Evolutionary conservation across 2,888 invertebrate genomes (phyloP).

Genomic region (Stenolophus ochropezus): DNA sequence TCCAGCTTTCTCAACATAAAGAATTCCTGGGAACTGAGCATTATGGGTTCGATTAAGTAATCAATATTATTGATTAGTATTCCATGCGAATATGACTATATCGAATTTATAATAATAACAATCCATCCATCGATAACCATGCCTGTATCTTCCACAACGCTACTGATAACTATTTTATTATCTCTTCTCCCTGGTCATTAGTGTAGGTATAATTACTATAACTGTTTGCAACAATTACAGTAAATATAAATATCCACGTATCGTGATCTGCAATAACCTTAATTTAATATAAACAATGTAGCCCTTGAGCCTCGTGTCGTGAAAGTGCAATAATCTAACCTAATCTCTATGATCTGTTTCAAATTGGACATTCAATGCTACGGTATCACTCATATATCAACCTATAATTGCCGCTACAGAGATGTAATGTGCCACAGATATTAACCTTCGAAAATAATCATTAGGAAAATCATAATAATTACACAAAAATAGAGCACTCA

Average conservation of each 20-base stretch:
- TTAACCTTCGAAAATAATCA: not conserved
- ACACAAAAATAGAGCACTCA: too few species aligned
- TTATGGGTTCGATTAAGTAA: slow-evolving; percentile 32
- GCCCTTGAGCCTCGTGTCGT: slow-evolving; percentile 24
- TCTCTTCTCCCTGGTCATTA: not conserved
- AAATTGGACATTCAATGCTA: slow-evolving; percentile 21
- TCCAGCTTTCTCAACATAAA: slow-evolving; percentile 37
- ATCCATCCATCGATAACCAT: too few species aligned
- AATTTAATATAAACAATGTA: slow-evolving; percentile 37
- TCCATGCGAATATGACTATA: slow-evolving; percentile 5
- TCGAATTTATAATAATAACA: slow-evolving; percentile 13
- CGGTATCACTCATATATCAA: slow-evolving; percentile 6
- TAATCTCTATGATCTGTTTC: slow-evolving; percentile 31
- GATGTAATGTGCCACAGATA: not conserved
- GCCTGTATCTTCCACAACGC: too few species aligned
- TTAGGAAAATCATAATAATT: too few species aligned
- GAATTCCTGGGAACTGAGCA: slow-evolving; percentile 37
- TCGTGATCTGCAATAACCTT: slow-evolving; percentile 35
- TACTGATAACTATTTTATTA: too few species aligned
- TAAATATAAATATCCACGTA: slow-evolving; percentile 23
- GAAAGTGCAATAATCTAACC: slow-evolving; percentile 20
- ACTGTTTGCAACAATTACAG: slow-evolving; percentile 15
- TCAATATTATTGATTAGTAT: slow-evolving; percentile 36
- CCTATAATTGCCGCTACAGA: not conserved
- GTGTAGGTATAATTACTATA: not conserved